Base-by-base conservation (phyloP, 2,888 invertebrate genomes). In the Eupithecia insigniata region DNA sequence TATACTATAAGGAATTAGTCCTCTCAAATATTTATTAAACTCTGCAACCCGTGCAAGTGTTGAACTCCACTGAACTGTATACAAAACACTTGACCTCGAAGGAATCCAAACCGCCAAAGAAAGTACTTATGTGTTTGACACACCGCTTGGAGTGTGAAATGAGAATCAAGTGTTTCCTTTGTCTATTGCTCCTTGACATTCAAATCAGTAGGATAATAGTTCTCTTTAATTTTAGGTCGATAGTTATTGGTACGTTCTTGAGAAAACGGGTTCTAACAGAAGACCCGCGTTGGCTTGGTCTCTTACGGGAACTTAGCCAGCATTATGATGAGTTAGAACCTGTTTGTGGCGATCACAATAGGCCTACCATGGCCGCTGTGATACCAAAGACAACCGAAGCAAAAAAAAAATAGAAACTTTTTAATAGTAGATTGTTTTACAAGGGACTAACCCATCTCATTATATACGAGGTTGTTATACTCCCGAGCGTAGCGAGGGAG, bases 51-150 rank as follows among this genome's bases (percentile, higher is more conserved):
- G 26, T 28, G 16, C 28, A 60, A 26, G 26, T 55, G 26, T 26
- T 14, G 55, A 55, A 55, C 55, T 55, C 60, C 18, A 2, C 8
- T 30, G 60, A 60, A 60, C 60, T 60, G 30, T 60, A 18, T 30
- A 30, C 28, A 28, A 26, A 28, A 3, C 18, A 30, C 60, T 60
- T 60, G 60, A 60, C 30, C 60, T 18, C 30, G 18, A 28, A 60
- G 60, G 30, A 30, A 60, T 18, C 30, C 30, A 60, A 30, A 43
- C 73, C 68, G 71, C 66, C 71, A 74, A 74, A 74, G 66, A 74
- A 74, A 71, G 74, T 43, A 69, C 71, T 74, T 74, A 71, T 69
- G 61, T 43, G 34, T 69, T 66, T 69, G 66, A 26, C 64, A 51
- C 30, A 60, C 12, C 55, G 22, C 55, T 22, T 60, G 16, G 8